Evolutionary conservation across 2,888 invertebrate species (phyloP).

Genomic region (Ichneumoninae sp.): DNA sequence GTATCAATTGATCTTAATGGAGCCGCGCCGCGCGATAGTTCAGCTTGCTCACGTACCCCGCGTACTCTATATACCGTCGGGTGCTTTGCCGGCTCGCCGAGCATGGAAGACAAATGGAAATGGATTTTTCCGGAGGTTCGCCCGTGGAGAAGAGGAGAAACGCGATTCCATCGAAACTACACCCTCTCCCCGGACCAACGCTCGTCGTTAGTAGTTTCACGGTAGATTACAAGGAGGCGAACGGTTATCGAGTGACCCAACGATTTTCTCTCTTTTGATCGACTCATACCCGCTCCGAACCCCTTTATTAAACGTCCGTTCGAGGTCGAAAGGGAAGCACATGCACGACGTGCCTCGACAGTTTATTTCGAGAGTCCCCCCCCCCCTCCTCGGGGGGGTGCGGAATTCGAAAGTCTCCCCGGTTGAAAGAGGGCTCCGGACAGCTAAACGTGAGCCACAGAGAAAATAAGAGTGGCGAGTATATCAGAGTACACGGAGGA

Average conservation of each 20-base stretch:
- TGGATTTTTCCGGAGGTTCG: conserved; percentile 10
- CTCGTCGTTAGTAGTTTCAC: conserved; percentile 4
- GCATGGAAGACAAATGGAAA: conserved; percentile 14
- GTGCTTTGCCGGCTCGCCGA: background rate
- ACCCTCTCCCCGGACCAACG: background rate
- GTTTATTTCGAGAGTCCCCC: conserved; percentile 49
- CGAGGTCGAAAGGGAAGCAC: conserved; percentile 31
- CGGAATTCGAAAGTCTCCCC: conserved; percentile 22
- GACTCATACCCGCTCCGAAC: background rate
- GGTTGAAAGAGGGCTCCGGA: conserved; percentile 9
- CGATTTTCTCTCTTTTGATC: conserved; percentile 17
- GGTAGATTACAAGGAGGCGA: background rate
- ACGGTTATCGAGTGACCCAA: background rate
- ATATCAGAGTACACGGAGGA: conserved; percentile 13
- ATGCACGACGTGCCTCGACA: background rate
- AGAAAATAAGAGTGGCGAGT: background rate
- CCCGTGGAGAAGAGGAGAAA: background rate
- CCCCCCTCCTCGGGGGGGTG: background rate
- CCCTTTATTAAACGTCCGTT: conserved; percentile 17
- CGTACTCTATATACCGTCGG: background rate
- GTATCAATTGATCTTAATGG: conserved; percentile 19
- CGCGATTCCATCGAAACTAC: background rate
- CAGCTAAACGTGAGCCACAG: background rate
- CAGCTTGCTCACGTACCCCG: background rate
- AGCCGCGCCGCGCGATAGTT: background rate